Evolutionary conservation across 1,140 invertebrate genomes (phyloP), one percentile per base, ranked within the genome.

Genomic region (Antheraea pernyi): DNA sequence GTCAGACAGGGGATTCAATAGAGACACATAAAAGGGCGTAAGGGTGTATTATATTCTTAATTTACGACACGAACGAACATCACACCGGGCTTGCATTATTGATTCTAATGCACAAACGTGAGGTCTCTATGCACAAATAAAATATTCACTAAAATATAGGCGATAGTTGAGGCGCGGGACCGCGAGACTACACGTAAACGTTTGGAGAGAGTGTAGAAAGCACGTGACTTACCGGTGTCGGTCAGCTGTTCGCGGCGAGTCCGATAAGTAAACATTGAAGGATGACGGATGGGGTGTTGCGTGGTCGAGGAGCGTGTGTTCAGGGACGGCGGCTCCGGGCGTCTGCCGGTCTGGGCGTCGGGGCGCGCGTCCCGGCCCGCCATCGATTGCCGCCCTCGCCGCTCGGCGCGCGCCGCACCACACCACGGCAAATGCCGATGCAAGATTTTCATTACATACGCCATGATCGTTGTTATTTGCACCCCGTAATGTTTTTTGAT

Each of bases 401-500:
- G 75, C 75, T 74, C 82, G 85, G 86, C 86, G 89, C 88, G 86
- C 88, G 83, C 86, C 86, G 83, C 67, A 78, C 78, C 77, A 80
- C 80, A 72, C 77, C 77, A 82, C 82, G 72, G 81, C 80, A 84
- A 83, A 86, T 87, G 80, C 85, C 86, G 82, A 86, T 89, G 84
- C 85, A 91, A 87, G 81, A 88, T 88, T 91, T 81, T 88, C 88
- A 91, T 91, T 89, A 91, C 82, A 88, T 90, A 88, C 85, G 79
- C 85, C 84, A 85, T 91, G 83, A 89, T 91, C 86, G 84, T 89
- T 87, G 81, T 89, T 90, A 91, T 91, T 91, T 91, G 85, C 89
- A 91, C 89, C 86, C 89, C 84, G 89, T 91, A 89, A 91, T 91
- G 85, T 85, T 89, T 89, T 89, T 89, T 89, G 81, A 91, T 89